Evolutionary conservation across 2,113 vertebrate genomes (phyloP).

Genomic region (Dromiciops gliroides): DNA sequence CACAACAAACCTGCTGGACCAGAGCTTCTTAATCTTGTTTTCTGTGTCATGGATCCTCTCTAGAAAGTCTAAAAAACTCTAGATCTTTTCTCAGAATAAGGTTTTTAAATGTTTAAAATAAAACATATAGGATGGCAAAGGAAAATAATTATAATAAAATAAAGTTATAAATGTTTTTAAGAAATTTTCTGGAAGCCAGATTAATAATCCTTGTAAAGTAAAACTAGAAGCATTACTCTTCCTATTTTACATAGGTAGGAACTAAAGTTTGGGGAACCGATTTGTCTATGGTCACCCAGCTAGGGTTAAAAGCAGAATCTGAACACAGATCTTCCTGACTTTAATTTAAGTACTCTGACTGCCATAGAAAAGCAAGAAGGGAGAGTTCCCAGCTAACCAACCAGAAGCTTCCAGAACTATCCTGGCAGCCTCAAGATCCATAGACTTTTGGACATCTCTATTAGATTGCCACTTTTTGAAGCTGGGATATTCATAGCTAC

Average conservation of each 20-base stretch:
- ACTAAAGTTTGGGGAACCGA: background rate
- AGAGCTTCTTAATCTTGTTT: background rate
- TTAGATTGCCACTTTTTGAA: background rate
- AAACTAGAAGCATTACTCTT: background rate
- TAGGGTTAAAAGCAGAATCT: background rate
- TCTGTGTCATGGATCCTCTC: background rate
- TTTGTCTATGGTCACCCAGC: background rate
- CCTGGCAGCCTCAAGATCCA: background rate
- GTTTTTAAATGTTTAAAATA: background rate
- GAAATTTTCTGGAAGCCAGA: background rate
- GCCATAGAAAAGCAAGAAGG: background rate
- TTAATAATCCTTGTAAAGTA: background rate
- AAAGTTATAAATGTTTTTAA: background rate
- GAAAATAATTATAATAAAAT: background rate
- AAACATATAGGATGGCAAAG: background rate
- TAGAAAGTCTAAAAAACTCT: background rate
- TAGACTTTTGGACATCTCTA: background rate
- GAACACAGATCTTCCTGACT: background rate
- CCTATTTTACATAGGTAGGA: background rate
- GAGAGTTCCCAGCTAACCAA: background rate
- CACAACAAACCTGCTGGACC: background rate
- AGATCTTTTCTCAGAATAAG: background rate
- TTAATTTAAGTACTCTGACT: background rate
- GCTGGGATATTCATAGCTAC: background rate
- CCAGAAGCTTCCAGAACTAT: background rate